A percentile compares a stretch with the other conserved stretches of the same genome.
Evolutionary conservation across 35 echinoderm and acorn worm species (phyloP).

Genomic region (Stichopus chloronotus): DNA sequence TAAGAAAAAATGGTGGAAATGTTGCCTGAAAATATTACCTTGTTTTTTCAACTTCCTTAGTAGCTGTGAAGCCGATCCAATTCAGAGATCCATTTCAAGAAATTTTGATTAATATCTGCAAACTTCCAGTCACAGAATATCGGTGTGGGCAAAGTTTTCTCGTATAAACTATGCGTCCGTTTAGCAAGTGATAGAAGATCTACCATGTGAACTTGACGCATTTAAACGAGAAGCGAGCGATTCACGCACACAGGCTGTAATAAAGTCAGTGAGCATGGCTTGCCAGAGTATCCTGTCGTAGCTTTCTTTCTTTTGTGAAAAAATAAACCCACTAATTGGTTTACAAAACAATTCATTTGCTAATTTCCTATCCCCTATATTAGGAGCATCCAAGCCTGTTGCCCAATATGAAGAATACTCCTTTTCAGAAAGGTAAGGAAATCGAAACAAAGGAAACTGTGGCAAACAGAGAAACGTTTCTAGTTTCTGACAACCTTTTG

Average conservation of each 20-base stretch:
- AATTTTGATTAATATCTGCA: too few species aligned
- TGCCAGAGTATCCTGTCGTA: not conserved
- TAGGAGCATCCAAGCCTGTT: constrained; percentile 55
- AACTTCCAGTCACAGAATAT: too few species aligned
- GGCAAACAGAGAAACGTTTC: not conserved
- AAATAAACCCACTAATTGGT: not conserved
- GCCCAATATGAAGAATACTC: constrained; percentile 61
- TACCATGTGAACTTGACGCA: too few species aligned
- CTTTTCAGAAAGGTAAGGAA: constrained; percentile 60
- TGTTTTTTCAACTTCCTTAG: too few species aligned
- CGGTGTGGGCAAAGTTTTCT: too few species aligned
- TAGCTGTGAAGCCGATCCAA: too few species aligned
- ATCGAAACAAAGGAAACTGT: constrained; percentile 1
- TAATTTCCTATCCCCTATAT: constrained; percentile 53
- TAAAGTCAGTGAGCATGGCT: not conserved
- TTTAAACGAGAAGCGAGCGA: too few species aligned
- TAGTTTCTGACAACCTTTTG: constrained; percentile 34
- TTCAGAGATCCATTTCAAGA: too few species aligned
- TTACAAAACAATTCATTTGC: constrained; percentile 8
- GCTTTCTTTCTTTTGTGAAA: not conserved
- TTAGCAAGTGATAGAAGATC: too few species aligned
- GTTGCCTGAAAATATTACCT: too few species aligned
- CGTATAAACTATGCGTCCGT: too few species aligned
- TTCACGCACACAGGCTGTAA: not conserved
- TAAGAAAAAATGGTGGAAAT: too few species aligned